phyloP scores from a whole-genome alignment of 2,797 vertebrate species.

The Phalloptychus januarius region DNA sequence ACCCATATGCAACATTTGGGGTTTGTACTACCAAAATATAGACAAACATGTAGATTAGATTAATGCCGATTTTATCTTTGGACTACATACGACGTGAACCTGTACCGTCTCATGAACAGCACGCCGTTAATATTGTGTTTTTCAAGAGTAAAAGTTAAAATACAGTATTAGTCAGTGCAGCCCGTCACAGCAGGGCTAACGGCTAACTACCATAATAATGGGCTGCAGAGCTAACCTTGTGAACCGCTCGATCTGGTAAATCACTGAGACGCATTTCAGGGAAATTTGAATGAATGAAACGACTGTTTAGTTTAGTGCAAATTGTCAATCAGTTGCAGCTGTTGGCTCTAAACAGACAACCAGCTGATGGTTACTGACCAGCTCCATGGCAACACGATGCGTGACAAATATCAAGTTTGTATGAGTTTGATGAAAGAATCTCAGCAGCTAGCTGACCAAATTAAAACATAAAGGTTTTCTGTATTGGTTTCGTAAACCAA shows the following conservation, averaged over 20 bases:
- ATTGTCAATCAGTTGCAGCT: not conserved
- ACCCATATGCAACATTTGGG: not conserved
- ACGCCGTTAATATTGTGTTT: fast-evolving
- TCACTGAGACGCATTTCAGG: not conserved
- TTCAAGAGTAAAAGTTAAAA: not conserved
- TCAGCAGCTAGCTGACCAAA: not conserved
- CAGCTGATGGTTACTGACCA: not conserved
- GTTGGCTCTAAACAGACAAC: not conserved
- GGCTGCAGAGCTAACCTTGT: not conserved
- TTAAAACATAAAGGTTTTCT: not conserved
- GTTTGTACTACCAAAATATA: not conserved
- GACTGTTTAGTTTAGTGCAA: not conserved
- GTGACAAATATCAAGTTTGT: not conserved
- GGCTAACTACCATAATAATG: slow-evolving; percentile 14
- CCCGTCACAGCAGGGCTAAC: not conserved
- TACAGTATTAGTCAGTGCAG: not conserved
- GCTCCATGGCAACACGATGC: not conserved
- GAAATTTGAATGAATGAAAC: not conserved
- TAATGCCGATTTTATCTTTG: slow-evolving; percentile 12
- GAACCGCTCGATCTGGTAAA: not conserved
- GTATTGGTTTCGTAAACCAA: not conserved
- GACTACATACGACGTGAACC: fast-evolving
- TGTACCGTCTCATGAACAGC: not conserved
- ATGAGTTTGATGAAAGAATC: not conserved
- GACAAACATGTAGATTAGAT: fast-evolving